Conservation (phyloP, 2,797 vertebrate species). For the Pipistrellus kuhlii region DNA sequence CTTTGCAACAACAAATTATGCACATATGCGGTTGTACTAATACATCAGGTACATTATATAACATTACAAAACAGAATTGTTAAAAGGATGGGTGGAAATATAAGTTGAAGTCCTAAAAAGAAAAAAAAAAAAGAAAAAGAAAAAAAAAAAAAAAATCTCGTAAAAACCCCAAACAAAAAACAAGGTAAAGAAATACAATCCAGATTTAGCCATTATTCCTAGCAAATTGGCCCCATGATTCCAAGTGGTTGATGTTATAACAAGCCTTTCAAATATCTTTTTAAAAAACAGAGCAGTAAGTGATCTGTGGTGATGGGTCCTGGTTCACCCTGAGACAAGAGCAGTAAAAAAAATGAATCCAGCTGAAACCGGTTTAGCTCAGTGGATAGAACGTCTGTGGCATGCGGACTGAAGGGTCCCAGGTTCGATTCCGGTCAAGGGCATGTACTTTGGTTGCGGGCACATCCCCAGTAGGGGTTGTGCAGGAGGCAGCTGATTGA, state of each 20-base stretch:
- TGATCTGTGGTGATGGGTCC: no score
- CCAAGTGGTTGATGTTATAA: background rate
- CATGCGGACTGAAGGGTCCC: no score
- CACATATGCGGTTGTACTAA: accelerated
- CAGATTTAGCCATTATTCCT: background rate
- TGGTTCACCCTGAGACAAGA: accelerated
- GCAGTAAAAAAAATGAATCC: no score
- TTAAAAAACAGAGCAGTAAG: background rate
- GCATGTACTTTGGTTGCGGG: no score
- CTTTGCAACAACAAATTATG: background rate
- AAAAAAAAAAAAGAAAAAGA: background rate
- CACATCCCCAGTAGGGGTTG: no score
- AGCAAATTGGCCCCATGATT: background rate
- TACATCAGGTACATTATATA: background rate
- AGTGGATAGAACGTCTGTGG: no score
- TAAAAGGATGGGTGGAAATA: background rate
- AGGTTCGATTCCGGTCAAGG: no score
- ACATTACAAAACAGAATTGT: background rate
- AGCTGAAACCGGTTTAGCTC: no score
- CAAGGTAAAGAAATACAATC: background rate
- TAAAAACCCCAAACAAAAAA: background rate
- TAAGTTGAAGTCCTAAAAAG: background rate
- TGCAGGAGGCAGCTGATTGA: no score
- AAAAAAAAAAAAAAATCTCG: background rate
- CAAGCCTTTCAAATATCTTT: background rate